Conservation (phyloP, 2,113 vertebrate genomes). For the Macroglossus sobrinus region DNA sequence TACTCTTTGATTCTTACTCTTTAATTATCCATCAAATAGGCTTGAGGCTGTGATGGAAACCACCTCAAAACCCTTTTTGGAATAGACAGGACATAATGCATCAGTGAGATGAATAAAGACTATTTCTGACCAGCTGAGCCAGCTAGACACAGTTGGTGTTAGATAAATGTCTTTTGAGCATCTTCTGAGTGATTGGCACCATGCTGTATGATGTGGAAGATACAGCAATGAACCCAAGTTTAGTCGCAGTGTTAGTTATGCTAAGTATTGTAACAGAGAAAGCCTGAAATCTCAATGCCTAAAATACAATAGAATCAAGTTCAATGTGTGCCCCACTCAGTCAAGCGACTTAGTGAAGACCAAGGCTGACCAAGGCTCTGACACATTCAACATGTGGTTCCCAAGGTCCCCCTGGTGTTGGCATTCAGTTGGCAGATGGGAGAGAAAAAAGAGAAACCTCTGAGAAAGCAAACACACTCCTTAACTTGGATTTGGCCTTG, state of each 20-base stretch:
- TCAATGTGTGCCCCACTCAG: neutral
- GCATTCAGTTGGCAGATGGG: neutral
- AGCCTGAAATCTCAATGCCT: neutral
- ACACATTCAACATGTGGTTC: neutral
- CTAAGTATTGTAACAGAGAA: neutral
- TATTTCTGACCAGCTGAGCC: neutral
- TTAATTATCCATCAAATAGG: conserved; percentile 48
- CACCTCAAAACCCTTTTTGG: conserved; percentile 34
- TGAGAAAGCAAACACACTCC: neutral
- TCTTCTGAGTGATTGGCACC: neutral
- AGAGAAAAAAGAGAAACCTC: neutral
- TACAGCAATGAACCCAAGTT: neutral
- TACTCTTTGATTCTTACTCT: conserved; percentile 5
- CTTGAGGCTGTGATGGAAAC: conserved; percentile 13
- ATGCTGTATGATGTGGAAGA: neutral
- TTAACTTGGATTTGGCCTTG: neutral
- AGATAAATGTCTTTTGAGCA: neutral
- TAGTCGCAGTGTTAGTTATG: neutral
- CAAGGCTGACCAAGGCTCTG: neutral
- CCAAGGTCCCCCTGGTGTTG: neutral
- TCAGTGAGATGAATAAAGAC: conserved; percentile 31
- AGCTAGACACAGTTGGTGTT: neutral
- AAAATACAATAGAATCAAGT: neutral
- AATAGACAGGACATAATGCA: neutral
- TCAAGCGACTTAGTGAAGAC: neutral